Conservation (phyloP, 2,888 invertebrate genomes). For the Harpagoxenus sublaevis region DNA sequence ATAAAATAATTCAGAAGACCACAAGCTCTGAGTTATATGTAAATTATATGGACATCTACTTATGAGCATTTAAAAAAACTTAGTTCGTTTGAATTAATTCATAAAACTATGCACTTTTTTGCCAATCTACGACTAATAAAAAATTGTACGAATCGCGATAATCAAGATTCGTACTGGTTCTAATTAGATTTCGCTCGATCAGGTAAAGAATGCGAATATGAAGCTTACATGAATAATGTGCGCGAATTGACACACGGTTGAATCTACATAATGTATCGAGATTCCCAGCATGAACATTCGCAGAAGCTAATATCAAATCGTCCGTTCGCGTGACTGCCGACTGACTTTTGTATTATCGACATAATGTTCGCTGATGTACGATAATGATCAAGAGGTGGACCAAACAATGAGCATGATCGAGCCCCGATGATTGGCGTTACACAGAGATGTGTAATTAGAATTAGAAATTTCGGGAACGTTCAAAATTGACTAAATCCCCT, state of each 20-base stretch:
- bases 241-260: conserved; percentile 19
- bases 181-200: conserved; percentile 2
- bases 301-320: conserved; percentile 45
- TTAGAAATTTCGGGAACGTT: neutral
- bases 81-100: neutral
- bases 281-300: conserved; percentile 37
- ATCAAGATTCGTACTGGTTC: neutral
- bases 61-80: neutral
- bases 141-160: neutral
- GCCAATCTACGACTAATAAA: too few species aligned
- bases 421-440: conserved; percentile 2
- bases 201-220: conserved; percentile 31
- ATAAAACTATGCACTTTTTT: neutral
- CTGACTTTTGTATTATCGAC: conserved; percentile 41
- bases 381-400: conserved; percentile 42
- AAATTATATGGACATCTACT: neutral
- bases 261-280: conserved; percentile 40
- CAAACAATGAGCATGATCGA: neutral
- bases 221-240: conserved; percentile 24
- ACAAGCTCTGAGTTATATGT: too few species aligned
- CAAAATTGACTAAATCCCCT: neutral
- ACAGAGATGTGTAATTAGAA: neutral
- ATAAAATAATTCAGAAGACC: neutral
- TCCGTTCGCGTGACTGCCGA: conserved; percentile 41
- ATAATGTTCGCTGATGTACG: conserved; percentile 42